A percentile compares a stretch with the other conserved stretches of the same genome.
Evolutionary conservation across 1,140 invertebrate species (phyloP).

Genomic region (Hycleus cichorii): DNA sequence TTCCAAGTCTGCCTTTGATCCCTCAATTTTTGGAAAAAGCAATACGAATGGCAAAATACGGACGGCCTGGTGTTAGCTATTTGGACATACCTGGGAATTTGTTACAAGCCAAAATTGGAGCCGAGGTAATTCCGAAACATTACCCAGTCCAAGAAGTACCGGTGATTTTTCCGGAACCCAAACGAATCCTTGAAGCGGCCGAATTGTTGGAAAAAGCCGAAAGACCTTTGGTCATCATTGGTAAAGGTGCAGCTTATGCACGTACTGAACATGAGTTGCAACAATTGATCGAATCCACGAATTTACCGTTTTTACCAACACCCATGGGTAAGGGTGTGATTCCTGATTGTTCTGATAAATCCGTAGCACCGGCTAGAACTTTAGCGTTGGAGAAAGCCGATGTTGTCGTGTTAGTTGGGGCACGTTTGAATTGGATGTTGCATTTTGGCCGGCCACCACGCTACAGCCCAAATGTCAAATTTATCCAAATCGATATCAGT

Average conservation of each 20-base stretch:
- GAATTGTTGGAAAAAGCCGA: slow-evolving; percentile 62
- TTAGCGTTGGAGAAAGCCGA: slow-evolving; percentile 80
- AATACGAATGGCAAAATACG: slow-evolving; percentile 71
- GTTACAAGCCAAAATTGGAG: slow-evolving; percentile 47
- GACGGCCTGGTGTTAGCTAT: slow-evolving; percentile 80
- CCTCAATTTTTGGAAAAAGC: slow-evolving; percentile 91
- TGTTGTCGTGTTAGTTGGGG: slow-evolving; percentile 81
- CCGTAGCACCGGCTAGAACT: slow-evolving; percentile 80
- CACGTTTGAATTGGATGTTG: slow-evolving; percentile 93
- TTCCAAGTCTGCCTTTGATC: slow-evolving; percentile 74
- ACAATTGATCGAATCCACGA: slow-evolving; percentile 60
- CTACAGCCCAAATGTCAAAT: slow-evolving; percentile 72
- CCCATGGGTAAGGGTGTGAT: slow-evolving; percentile 96
- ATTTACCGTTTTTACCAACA: slow-evolving; percentile 85
- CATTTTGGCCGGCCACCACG: slow-evolving; percentile 91
- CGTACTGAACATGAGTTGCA: slow-evolving; percentile 64
- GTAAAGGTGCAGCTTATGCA: slow-evolving; percentile 86
- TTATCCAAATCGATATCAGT: slow-evolving; percentile 88
- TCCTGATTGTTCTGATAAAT: slow-evolving; percentile 67
- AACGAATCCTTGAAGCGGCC: slow-evolving; percentile 59
- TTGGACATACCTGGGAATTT: slow-evolving; percentile 86
- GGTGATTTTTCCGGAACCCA: slow-evolving; percentile 56
- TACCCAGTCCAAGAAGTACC: slow-evolving; percentile 54
- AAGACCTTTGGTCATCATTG: slow-evolving; percentile 80
- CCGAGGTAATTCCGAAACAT: slow-evolving; percentile 40